A percentile compares a stretch with the other conserved stretches of the same genome.
Evolutionary conservation across 1,140 invertebrate species (phyloP).

Genomic region (Pseudomyrmex dendroicus): DNA sequence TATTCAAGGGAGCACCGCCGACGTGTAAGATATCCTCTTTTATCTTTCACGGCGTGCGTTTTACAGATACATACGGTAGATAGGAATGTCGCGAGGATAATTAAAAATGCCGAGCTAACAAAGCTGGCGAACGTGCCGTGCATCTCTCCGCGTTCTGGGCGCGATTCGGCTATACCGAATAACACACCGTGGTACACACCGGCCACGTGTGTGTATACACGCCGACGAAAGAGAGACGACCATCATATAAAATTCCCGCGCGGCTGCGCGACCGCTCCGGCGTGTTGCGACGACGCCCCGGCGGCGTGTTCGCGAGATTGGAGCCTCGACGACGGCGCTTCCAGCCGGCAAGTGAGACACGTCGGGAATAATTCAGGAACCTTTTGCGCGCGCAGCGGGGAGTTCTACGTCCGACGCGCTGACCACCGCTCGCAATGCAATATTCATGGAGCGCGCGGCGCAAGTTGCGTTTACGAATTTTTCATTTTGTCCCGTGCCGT

Average conservation of each 20-base stretch:
- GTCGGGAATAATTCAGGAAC: conserved; percentile 69
- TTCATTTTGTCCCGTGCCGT: conserved; percentile 40
- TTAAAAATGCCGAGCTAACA: conserved; percentile 70
- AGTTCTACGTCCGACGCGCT: conserved; percentile 23
- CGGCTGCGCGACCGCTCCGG: conserved; percentile 44
- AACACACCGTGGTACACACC: conserved; percentile 15
- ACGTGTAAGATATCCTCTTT: conserved; percentile 48
- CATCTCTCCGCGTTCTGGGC: conserved; percentile 31
- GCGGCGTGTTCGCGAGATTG: conserved; percentile 57
- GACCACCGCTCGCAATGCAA: conserved; percentile 65
- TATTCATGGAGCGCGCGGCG: conserved; percentile 61
- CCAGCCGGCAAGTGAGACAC: conserved; percentile 54
- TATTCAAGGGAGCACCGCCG: conserved; percentile 22
- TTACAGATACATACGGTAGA: conserved; percentile 26
- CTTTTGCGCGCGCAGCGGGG: conserved; percentile 16
- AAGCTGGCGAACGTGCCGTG: conserved; percentile 64
- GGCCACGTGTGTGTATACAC: background rate
- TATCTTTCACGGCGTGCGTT: conserved; percentile 22
- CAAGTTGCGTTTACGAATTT: conserved; percentile 69
- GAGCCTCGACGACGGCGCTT: conserved; percentile 48
- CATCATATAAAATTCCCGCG: conserved; percentile 46
- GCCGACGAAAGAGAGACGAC: conserved; percentile 42
- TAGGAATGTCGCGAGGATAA: conserved; percentile 53
- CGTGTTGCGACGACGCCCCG: conserved; percentile 27
- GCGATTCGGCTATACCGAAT: conserved; percentile 59